These are phyloP conservation scores for Sphaeridia pumilis DNA, from an alignment of 2,888 invertebrate species.

Conservation along the genomic window DNA sequence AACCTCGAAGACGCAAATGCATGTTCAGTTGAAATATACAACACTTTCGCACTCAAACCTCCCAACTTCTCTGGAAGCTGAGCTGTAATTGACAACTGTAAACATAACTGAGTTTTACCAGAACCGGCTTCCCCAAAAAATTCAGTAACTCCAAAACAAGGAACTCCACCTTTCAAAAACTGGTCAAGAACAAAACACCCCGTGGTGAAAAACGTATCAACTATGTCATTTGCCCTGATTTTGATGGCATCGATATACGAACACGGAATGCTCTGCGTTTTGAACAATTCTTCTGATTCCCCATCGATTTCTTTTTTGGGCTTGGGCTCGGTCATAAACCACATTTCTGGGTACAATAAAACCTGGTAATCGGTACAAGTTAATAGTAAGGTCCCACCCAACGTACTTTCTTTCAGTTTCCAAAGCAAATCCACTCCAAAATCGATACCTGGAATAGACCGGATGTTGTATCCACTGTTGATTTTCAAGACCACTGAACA, in stretches of 20 bases:
- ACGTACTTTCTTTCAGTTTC: no score
- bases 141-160: slow-evolving; percentile 58
- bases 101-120: slow-evolving; percentile 69
- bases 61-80: slow-evolving; percentile 48
- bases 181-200: slow-evolving; percentile 52
- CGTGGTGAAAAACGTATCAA: slow-evolving; percentile 37
- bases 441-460: no score
- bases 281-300: no score
- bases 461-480: no score
- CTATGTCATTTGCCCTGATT: slow-evolving; percentile 9
- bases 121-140: slow-evolving; percentile 66
- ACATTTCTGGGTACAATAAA: no score
- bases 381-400: no score
- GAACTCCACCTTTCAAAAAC: slow-evolving; percentile 55
- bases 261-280: no score
- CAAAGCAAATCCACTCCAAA: no score
- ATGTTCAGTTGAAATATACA: slow-evolving; percentile 69
- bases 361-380: no score
- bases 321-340: no score
- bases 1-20: slow-evolving; percentile 59
- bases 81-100: slow-evolving; percentile 56
- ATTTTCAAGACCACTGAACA: no score
- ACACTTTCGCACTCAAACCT: slow-evolving; percentile 48
- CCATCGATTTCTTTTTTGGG: no score
- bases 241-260: slow-evolving; percentile 9